Conservation (phyloP, 2,797 vertebrate genomes). For the Falco peregrinus region DNA sequence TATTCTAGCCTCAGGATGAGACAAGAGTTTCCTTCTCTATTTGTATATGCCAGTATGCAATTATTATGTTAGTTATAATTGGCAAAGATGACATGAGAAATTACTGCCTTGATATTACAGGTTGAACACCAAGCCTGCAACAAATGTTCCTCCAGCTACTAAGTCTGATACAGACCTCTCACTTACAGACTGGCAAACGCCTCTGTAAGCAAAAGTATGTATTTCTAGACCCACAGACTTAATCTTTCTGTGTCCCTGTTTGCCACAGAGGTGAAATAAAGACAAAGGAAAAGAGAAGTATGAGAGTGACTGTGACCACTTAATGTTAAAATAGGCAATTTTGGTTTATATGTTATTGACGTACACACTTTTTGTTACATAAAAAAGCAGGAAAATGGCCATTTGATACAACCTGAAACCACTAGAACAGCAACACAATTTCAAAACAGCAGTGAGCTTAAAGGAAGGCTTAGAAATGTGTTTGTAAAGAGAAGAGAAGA, state of each 20-base stretch:
- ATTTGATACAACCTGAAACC: neutral
- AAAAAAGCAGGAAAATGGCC: neutral
- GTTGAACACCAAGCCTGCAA: neutral
- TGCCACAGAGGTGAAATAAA: neutral
- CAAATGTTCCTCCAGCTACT: neutral
- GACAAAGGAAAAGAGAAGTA: neutral
- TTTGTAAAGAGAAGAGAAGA: neutral
- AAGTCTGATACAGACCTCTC: neutral
- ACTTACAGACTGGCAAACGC: neutral
- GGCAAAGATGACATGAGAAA: neutral
- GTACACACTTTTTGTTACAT: neutral
- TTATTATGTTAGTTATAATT: neutral
- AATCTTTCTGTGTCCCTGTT: neutral
- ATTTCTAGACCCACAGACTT: neutral
- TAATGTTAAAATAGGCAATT: neutral
- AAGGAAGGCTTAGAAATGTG: neutral
- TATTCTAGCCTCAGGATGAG: neutral
- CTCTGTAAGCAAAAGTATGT: fast-evolving
- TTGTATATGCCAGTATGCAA: neutral
- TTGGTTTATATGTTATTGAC: neutral
- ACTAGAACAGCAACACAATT: neutral
- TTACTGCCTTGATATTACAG: neutral
- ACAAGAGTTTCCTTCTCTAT: neutral
- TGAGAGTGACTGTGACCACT: neutral
- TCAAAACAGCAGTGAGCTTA: neutral